phyloP scores from a whole-genome alignment of 2,113 vertebrate genomes.

The Candoia aspera region DNA sequence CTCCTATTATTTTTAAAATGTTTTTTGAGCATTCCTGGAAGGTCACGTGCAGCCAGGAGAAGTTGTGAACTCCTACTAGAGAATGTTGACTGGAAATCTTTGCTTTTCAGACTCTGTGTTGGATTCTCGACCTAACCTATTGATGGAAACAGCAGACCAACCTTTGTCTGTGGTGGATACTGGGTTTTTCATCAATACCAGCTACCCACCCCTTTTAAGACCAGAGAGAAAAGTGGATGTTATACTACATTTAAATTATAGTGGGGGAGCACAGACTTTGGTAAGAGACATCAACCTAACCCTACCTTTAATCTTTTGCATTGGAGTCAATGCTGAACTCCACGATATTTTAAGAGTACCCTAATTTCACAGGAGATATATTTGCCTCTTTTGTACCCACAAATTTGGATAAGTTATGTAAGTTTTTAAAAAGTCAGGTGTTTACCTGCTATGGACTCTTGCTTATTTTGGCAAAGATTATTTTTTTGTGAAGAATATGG shows the following conservation, averaged over 20 bases:
- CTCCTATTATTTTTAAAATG: not conserved
- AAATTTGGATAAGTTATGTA: not conserved
- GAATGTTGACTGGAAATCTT: slow-evolving; percentile 36
- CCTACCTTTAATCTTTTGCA: not conserved
- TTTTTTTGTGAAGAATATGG: not conserved
- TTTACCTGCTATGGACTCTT: not conserved
- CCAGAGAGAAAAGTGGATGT: slow-evolving; percentile 71
- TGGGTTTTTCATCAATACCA: slow-evolving; percentile 78
- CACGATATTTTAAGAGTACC: not conserved
- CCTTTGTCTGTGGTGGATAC: slow-evolving; percentile 76
- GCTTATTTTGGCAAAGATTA: not conserved
- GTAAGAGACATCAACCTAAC: slow-evolving; percentile 48
- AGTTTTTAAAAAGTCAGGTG: not conserved
- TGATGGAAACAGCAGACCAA: slow-evolving; percentile 70
- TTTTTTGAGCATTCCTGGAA: not conserved
- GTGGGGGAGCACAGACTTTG: slow-evolving; percentile 63
- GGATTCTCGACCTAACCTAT: slow-evolving; percentile 67
- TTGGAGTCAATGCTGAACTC: not conserved
- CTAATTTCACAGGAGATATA: no score
- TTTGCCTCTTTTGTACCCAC: not conserved
- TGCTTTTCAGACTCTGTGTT: slow-evolving; percentile 68
- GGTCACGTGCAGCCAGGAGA: not conserved
- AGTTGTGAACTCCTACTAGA: not conserved
- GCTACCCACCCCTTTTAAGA: slow-evolving; percentile 74
- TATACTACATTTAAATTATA: slow-evolving; percentile 74